phyloP scores from a whole-genome alignment of 2,113 vertebrate genomes.

The Psammodynastes pulverulentus region DNA sequence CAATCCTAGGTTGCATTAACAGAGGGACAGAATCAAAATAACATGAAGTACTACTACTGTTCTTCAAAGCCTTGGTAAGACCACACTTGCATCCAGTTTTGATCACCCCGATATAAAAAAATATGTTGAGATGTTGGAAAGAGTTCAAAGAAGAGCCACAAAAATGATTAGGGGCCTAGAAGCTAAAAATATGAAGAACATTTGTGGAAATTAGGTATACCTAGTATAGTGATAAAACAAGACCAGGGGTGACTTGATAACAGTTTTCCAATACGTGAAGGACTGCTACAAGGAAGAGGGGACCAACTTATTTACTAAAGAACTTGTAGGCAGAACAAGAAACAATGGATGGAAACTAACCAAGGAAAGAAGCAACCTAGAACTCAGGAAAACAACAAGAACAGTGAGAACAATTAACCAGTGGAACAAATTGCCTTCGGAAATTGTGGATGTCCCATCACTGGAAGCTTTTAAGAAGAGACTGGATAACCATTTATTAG shows the following conservation, averaged over 20 bases:
- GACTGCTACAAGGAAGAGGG: not conserved
- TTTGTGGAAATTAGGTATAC: not conserved
- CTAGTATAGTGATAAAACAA: not conserved
- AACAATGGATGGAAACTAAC: not conserved
- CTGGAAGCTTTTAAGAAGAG: not conserved
- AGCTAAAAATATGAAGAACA: not conserved
- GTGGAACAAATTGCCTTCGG: not conserved
- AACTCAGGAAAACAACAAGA: not conserved
- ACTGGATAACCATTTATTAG: not conserved
- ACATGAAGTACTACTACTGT: not conserved
- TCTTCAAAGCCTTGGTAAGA: no score
- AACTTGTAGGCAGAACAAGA: not conserved
- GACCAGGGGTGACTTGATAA: not conserved
- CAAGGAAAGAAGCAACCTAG: not conserved
- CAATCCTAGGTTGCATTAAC: not conserved
- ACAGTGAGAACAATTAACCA: not conserved
- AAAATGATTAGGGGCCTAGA: not conserved
- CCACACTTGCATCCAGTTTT: not conserved
- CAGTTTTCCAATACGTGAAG: not conserved
- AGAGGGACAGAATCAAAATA: not conserved
- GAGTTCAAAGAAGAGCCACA: not conserved
- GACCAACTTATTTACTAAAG: not conserved
- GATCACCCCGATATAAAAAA: not conserved
- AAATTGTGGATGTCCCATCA: no score
- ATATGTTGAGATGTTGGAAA: not conserved